Base-by-base conservation (phyloP, 2,888 invertebrate species). In the Lycocerus yunnanus region DNA sequence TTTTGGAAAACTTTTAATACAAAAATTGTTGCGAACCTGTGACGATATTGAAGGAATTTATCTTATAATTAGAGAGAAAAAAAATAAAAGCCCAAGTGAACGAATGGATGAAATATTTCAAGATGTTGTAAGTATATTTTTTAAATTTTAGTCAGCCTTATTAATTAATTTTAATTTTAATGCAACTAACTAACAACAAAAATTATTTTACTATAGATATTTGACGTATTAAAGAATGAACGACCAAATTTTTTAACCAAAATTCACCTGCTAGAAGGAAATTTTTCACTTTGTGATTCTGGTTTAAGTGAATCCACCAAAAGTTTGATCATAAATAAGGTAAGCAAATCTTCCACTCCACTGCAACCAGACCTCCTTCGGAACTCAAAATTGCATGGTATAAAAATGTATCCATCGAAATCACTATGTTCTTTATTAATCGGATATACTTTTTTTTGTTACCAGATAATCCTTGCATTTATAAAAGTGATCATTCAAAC, bases 201-300 rank as follows among this genome's bases (percentile, higher is more conserved):
- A 6, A 6, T 21, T 2, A 21, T 2, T 6, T 9, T 21, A 18
- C 6, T 21, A 9, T 21, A 77, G 77, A 58, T 76, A 58, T 78
- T 78, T 21, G 61, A 71, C 2, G 61, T 24, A 16, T 27, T 79
- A 14, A 69, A 63, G 24, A n/a, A 66, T 43, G 16, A 61, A 15
- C 8, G 21, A 10, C 77, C 78, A 2, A 18, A 72, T 58, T 77
- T 69, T 43, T 59, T 61, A 11, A 69, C 79, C 14, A 84, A 83
- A 79, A 67, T 83, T 9, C 75, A 78, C 15, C 74, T 81, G 11
- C 71, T 84, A 8, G 79, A 82, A 76, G 84, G 84, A 6, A 82
- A 84, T 71, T 77, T 81, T 20, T 75, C 77, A 3, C 11, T 60
- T 68, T 27, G 18, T 5, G 15, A 58, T 58, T 58, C 78, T 10